Conservation (phyloP, 2,888 invertebrate species). For the Luperina nickerlii region DNA sequence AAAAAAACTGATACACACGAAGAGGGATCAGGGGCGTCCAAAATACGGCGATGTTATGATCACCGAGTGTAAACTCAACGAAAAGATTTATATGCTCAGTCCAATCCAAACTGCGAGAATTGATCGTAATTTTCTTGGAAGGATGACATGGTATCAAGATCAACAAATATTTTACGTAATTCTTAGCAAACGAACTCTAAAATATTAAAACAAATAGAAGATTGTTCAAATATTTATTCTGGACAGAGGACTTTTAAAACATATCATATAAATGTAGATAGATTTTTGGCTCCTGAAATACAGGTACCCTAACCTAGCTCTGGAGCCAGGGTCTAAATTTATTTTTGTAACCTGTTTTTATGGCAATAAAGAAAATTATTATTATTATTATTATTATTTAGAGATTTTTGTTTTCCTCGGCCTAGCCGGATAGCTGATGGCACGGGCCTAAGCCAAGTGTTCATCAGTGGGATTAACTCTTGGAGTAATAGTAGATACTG, state of each 20-base stretch:
- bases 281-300: no score
- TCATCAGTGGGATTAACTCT: no score
- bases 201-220: slow-evolving; percentile 65
- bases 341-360: no score
- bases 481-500: no score
- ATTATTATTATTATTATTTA: no score
- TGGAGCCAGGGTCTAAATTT: no score
- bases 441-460: no score
- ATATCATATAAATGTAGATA: slow-evolving; percentile 12
- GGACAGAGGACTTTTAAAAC: slow-evolving; percentile 25
- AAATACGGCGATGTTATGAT: slow-evolving; percentile 38
- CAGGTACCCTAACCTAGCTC: no score
- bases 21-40: slow-evolving; percentile 14
- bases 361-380: no score
- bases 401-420: no score
- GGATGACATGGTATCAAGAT: slow-evolving; percentile 39
- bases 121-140: slow-evolving; percentile 64
- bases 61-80: slow-evolving; percentile 18
- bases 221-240: slow-evolving; percentile 55
- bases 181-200: slow-evolving; percentile 62
- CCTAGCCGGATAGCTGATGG: no score
- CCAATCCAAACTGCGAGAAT: slow-evolving; percentile 60
- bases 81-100: slow-evolving; percentile 17
- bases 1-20: slow-evolving; percentile 8
- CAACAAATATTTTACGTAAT: slow-evolving; percentile 65